Evolutionary conservation across 1,140 invertebrate species (phyloP), one percentile per base, ranked within the genome.

Genomic region (Papilio aristodemus): DNA sequence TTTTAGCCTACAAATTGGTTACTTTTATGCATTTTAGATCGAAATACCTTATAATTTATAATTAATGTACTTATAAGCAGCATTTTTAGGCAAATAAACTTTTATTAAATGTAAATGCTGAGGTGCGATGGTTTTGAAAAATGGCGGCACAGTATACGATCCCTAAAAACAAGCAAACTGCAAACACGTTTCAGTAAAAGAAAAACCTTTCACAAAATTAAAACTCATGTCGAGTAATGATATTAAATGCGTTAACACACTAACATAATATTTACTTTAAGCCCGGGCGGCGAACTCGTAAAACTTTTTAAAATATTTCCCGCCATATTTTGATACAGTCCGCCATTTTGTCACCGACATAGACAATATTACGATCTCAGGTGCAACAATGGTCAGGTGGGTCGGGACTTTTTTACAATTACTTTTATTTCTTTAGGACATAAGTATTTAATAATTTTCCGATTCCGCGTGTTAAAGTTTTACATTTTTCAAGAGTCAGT

Each of bases 281-380:
- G 79, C 79, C 74, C 76, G 63, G 57, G 73, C 69, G 74, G 79
- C 71, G 74, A 77, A 75, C 80, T 80, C 86, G 75, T 90, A 90
- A 6, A 90, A 90, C 87, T 88, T 87, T 88, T 88, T 90, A 90
- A 90, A 90, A 90, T 90, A 90, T 88, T 88, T 86, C 84, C 78
- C 80, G 79, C 73, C 81, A 84, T 88, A 90, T 90, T 90, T 87
- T 87, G 86, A 88, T 90, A 87, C 81, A 81, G 78, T 75, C 77
- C 78, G 82, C 71, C 83, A 86, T 86, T 88, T 87, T 88, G 85
- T 88, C 84, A 80, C 79, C 71, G 27, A 32, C 70, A 63, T 74
- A 70, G 79, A 68, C 75, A 22, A 54, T 54, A 54, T 70, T n/a
- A n/a, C n/a, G 69, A 71, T 72, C 77, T 76, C 80, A 85, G 81